A percentile compares a stretch with the other conserved stretches of the same genome.
Conservation (phyloP, 2,113 vertebrate species). For the Prunella himalayana region DNA sequence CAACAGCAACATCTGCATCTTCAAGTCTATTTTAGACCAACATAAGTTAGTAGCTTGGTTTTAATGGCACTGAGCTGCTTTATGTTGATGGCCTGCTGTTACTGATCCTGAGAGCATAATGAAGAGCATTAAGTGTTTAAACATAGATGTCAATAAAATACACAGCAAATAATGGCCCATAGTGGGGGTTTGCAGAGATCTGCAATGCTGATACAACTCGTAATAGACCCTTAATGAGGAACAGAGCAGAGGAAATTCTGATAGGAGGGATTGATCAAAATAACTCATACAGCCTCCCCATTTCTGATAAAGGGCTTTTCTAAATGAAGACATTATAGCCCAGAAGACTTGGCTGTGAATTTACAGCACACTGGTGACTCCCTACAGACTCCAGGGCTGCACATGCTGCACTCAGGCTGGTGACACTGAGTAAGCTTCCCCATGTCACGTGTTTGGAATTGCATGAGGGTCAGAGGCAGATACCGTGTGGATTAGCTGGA, state of each 20-base stretch:
- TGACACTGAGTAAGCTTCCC: background rate
- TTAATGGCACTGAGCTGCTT: conserved; percentile 38
- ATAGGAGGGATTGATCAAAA: conserved; percentile 12
- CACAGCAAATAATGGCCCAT: background rate
- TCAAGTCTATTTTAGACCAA: background rate
- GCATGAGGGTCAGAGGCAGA: background rate
- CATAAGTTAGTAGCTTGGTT: conserved; percentile 29
- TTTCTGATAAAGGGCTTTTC: background rate
- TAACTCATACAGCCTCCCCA: background rate
- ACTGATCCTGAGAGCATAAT: conserved; percentile 28
- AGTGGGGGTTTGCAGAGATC: background rate
- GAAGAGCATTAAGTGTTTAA: conserved; percentile 49
- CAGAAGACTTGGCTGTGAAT: background rate
- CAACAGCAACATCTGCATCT: conserved; percentile 1
- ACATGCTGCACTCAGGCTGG: background rate
- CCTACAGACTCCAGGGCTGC: background rate
- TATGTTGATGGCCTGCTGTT: conserved; percentile 25
- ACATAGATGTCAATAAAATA: conserved; percentile 48
- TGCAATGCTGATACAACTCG: background rate
- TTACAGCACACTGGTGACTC: background rate
- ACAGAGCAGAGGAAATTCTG: background rate
- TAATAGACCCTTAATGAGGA: conserved; percentile 2
- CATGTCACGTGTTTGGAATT: background rate
- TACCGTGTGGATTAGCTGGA: background rate
- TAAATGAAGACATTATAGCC: background rate